Conservation (phyloP, 2,113 vertebrate genomes). For the Podarcis cretensis region DNA sequence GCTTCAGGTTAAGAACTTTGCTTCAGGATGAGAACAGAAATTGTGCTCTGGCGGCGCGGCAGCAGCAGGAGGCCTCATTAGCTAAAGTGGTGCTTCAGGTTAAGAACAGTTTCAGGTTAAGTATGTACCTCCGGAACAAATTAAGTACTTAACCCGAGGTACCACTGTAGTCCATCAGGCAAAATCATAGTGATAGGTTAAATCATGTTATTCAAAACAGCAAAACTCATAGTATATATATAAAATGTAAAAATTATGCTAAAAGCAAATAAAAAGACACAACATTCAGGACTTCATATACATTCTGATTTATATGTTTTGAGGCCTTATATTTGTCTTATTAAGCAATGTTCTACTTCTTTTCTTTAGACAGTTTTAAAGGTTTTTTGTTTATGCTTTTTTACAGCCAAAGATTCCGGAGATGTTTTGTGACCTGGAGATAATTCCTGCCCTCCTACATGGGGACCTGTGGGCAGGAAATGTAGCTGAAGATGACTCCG, state of each 20-base stretch:
- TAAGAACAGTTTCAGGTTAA: too few species aligned
- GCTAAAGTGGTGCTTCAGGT: too few species aligned
- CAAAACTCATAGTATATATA: not conserved
- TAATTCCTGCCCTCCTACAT: slow-evolving; percentile 85
- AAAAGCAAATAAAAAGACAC: not conserved
- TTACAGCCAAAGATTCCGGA: slow-evolving; percentile 85
- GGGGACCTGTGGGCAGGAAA: slow-evolving; percentile 92
- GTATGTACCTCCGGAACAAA: too few species aligned
- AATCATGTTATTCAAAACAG: not conserved
- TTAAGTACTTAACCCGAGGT: too few species aligned
- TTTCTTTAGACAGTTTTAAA: slow-evolving; percentile 7
- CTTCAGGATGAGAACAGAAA: too few species aligned
- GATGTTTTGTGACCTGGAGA: slow-evolving; percentile 80
- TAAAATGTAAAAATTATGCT: not conserved
- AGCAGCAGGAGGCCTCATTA: too few species aligned
- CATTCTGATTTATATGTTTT: not conserved
- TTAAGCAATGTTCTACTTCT: not conserved
- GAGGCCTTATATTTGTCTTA: not conserved
- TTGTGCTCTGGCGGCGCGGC: too few species aligned
- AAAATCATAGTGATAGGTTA: not conserved
- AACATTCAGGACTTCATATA: not conserved
- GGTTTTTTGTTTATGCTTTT: slow-evolving; percentile 26
- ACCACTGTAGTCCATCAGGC: not conserved
- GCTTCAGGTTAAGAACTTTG: too few species aligned
- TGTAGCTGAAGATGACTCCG: slow-evolving; percentile 77